Percentiles rank a stretch among this genome's conserved stretches.
These are phyloP conservation scores for Brachypodius melanocephalos DNA, from an alignment of 2,113 vertebrate species.

Conservation along the genomic window DNA sequence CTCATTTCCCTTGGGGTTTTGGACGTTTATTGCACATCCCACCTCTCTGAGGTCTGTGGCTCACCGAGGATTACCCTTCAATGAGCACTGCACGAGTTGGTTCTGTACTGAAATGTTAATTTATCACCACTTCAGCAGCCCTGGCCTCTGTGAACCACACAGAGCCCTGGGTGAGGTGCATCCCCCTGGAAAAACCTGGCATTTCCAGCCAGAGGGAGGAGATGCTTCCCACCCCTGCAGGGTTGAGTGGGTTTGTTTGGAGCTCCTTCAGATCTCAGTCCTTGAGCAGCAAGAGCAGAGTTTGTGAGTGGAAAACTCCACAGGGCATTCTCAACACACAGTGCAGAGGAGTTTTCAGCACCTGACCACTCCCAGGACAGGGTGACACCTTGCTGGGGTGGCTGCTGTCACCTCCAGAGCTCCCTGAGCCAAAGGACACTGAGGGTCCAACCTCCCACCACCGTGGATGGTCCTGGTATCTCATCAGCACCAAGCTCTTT, in stretches of 20 bases:
- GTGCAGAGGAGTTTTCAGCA: neutral
- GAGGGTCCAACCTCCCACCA: neutral
- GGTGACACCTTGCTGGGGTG: neutral
- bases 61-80: neutral
- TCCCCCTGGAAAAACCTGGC: neutral
- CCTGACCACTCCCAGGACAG: neutral
- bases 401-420: neutral
- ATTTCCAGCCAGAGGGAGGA: neutral
- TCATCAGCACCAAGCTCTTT: neutral
- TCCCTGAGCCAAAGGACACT: neutral
- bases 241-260: rapidly evolving
- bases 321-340: rapidly evolving
- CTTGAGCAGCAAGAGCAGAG: rapidly evolving
- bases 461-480: neutral
- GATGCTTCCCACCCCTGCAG: neutral
- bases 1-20: neutral
- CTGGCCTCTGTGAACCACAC: neutral
- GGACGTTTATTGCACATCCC: neutral
- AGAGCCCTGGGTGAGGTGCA: neutral
- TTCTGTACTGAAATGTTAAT: neutral
- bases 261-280: neutral
- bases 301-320: rapidly evolving
- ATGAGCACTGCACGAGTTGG: rapidly evolving
- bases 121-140: neutral
- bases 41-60: neutral